phyloP scores from a whole-genome alignment of 2,113 vertebrate species.

The Trachemys scripta region DNA sequence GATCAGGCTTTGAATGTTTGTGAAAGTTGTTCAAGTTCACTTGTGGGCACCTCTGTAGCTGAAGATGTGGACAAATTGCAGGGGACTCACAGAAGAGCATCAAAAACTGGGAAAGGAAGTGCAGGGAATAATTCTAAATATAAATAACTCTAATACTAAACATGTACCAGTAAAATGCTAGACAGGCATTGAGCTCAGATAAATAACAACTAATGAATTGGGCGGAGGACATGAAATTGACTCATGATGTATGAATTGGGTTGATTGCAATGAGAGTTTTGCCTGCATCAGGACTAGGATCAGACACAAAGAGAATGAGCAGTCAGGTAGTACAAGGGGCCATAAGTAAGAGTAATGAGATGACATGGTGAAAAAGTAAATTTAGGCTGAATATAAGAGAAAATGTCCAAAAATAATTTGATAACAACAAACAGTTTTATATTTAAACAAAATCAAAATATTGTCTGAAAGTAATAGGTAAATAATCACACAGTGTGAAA shows the following conservation, averaged over 20 bases:
- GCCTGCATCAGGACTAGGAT: not conserved
- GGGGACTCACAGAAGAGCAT: not conserved
- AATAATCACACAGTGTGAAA: not conserved
- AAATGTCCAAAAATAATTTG: not conserved
- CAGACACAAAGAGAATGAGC: not conserved
- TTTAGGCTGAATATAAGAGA: not conserved
- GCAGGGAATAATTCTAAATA: not conserved
- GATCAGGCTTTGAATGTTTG: not conserved
- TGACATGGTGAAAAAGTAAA: not conserved
- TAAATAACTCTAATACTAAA: not conserved
- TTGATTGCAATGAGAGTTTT: not conserved
- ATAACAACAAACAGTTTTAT: too few species aligned
- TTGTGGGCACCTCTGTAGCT: not conserved
- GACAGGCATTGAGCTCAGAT: not conserved
- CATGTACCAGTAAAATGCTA: not conserved
- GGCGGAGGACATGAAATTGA: not conserved
- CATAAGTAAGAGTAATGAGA: not conserved
- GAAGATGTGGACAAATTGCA: not conserved
- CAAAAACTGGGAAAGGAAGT: not conserved
- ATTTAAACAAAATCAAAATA: not conserved
- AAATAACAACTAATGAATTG: not conserved
- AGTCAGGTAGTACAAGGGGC: not conserved
- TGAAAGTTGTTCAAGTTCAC: not conserved
- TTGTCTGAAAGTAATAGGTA: rapidly evolving
- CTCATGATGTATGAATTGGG: not conserved